Conservation (phyloP, 2,888 invertebrate genomes). For the Euzophera pinguis region DNA sequence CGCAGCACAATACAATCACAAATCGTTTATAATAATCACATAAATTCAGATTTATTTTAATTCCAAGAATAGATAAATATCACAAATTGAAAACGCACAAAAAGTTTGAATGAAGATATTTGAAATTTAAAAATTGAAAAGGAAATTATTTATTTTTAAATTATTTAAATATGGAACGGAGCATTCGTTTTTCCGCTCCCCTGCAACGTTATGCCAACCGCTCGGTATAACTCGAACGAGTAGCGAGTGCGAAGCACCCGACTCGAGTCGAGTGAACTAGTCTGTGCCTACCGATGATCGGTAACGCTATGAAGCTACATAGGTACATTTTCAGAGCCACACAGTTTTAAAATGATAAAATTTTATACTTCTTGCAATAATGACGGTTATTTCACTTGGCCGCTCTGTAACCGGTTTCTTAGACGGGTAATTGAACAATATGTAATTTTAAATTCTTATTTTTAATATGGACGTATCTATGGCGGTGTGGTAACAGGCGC, state of each 20-base stretch:
- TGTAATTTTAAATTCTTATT: neutral
- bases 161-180: constrained; percentile 23
- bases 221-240: constrained; percentile 28
- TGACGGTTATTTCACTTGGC: constrained; percentile 6
- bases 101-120: neutral
- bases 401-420: neutral
- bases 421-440: neutral
- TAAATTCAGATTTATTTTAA: constrained; percentile 18
- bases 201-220: constrained; percentile 22
- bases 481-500: neutral
- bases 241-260: constrained; percentile 23
- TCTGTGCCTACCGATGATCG: constrained; percentile 21
- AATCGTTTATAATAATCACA: constrained; percentile 23
- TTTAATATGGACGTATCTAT: neutral
- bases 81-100: constrained; percentile 15
- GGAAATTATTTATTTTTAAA: constrained; percentile 15
- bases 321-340: constrained; percentile 15
- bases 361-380: constrained; percentile 10
- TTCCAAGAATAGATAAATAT: constrained; percentile 27
- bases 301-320: neutral
- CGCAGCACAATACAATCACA: constrained; percentile 4
- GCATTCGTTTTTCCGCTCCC: constrained; percentile 27
- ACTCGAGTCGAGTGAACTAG: constrained; percentile 22
- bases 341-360: constrained; percentile 15
- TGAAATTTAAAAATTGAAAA: constrained; percentile 3